Conservation (phyloP, 1,140 invertebrate genomes). For the Belonocnema kinseyi region DNA sequence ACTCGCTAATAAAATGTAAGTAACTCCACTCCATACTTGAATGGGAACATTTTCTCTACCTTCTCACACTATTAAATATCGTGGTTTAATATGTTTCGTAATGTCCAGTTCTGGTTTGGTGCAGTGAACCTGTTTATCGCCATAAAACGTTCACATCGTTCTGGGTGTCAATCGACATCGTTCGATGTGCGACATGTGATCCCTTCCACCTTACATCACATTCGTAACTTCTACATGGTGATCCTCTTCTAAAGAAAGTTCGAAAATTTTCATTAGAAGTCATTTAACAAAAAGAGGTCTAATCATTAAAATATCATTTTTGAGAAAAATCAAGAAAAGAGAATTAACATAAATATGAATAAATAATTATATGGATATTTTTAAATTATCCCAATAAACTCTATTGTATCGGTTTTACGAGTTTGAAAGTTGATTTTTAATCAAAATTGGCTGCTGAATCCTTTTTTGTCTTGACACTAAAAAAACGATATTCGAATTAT, state of each 20-base stretch:
- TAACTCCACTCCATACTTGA: background rate
- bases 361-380: too few species aligned
- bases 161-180: conserved; percentile 25
- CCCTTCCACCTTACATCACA: background rate
- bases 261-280: background rate
- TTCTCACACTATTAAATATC: background rate
- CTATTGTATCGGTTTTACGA: too few species aligned
- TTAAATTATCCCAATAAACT: too few species aligned
- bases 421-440: too few species aligned
- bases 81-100: conserved; percentile 27
- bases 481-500: too few species aligned
- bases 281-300: too few species aligned
- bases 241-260: background rate
- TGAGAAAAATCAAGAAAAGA: too few species aligned
- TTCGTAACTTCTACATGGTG: background rate
- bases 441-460: too few species aligned
- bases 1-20: background rate
- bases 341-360: too few species aligned
- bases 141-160: background rate
- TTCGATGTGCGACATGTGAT: conserved; percentile 11
- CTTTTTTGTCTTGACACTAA: too few species aligned
- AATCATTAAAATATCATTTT: too few species aligned
- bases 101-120: background rate
- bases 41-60: conserved; percentile 11
- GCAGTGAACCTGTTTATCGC: conserved; percentile 9